These are phyloP conservation scores for Pogonocichla stellata DNA, from an alignment of 2,113 vertebrate genomes.

Conservation along the genomic window DNA sequence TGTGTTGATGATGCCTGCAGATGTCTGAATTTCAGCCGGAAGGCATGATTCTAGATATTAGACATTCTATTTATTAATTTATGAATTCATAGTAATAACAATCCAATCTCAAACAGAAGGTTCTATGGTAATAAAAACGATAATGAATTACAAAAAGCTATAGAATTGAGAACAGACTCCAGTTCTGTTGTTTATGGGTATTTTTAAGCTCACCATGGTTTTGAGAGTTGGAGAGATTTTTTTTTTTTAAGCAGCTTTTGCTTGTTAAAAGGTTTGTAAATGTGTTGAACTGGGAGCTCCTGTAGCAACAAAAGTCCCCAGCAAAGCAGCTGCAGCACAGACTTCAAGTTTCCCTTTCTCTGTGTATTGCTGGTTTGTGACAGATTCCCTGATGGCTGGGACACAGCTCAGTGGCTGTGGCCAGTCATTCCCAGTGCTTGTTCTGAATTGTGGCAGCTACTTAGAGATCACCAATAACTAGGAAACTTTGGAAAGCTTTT, in stretches of 20 bases:
- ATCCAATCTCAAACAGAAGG: background rate
- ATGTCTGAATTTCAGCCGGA: conserved; percentile 36
- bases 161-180: background rate
- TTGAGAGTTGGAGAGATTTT: background rate
- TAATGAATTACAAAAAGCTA: background rate
- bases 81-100: background rate
- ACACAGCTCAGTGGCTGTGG: background rate
- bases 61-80: conserved; percentile 1
- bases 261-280: background rate
- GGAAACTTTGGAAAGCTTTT: background rate
- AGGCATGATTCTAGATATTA: background rate
- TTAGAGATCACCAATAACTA: background rate
- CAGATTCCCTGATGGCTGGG: background rate
- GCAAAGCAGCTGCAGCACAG: background rate
- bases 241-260: background rate
- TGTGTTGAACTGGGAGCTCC: background rate
- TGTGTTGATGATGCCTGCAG: conserved; percentile 19
- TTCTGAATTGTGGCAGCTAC: background rate
- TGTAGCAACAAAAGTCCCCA: background rate
- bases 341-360: background rate
- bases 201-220: background rate
- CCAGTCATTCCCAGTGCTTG: rapidly evolving
- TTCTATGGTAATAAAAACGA: background rate
- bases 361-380: background rate
- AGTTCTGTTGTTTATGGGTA: background rate